Base-by-base conservation (phyloP, 2,113 vertebrate genomes). In the Spea bombifrons region DNA sequence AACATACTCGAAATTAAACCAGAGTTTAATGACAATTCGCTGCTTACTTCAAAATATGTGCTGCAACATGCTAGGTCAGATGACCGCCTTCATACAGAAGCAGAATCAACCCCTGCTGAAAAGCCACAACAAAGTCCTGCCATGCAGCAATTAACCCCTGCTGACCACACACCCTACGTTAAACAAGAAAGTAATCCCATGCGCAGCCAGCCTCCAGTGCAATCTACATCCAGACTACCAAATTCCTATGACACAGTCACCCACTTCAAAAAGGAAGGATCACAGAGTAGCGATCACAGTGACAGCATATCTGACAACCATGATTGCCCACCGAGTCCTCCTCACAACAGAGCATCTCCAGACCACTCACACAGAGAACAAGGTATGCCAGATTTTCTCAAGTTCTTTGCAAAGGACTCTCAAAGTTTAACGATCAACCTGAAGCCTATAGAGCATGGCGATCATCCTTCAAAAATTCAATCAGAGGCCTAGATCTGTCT, bases 61-160 rank as follows among this genome's bases (percentile, higher is more conserved):
- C 66, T 66, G 17, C 5, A 6, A 5, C 7, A 52, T 10, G 6
- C 50, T 10, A 52, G 50, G 50, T 10, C 50, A 52, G 50, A 52
- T 10, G 5, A n/a, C 50, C 50, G 10, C 50, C 66, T 45, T 30
- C 66, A 68, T 47, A 46, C 12, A 45, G 13, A 15, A 47, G 66
- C 66, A 68, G 66, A 68, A 10, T 66, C 64, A 66, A 66, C 64
- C 8, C 64, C 64, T 66, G 64, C 64, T n/a, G n/a, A n/a, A n/a
- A n/a, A n/a, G n/a, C n/a, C n/a, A n/a, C n/a, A n/a, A n/a, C n/a
- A n/a, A n/a, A n/a, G n/a, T n/a, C n/a, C n/a, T n/a, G n/a, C n/a
- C n/a, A n/a, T n/a, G n/a, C n/a, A n/a, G n/a, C n/a, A n/a, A n/a
- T 52, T 52, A 52, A 52, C 50, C 50, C 50, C 50, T 52, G 50